Evolutionary conservation across 2,888 invertebrate genomes (phyloP).

Genomic region (Heliconius aoede): DNA sequence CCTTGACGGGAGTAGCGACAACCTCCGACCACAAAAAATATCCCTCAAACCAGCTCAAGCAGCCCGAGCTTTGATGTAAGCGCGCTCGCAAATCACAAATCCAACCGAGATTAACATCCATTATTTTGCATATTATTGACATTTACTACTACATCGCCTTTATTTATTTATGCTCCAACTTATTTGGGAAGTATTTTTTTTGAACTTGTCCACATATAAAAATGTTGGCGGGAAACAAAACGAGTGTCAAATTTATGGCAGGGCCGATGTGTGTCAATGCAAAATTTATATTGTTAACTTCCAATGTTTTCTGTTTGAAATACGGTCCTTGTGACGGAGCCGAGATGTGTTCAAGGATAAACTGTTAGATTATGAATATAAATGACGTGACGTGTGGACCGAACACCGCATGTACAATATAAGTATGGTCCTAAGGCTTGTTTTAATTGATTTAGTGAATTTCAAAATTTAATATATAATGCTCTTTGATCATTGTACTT

Average conservation of each 20-base stretch:
- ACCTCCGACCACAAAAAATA: constrained; percentile 49
- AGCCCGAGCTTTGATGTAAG: constrained; percentile 56
- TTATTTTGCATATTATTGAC: constrained; percentile 84
- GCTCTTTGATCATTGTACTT: not conserved
- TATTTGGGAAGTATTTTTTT: constrained; percentile 83
- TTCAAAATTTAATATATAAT: not conserved
- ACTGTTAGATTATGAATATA: constrained; percentile 56
- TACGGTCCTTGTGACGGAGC: constrained; percentile 69
- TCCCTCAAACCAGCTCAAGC: constrained; percentile 47
- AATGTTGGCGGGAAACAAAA: constrained; percentile 80
- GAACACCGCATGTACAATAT: constrained; percentile 12
- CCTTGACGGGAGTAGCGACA: constrained; percentile 43
- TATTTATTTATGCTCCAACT: constrained; percentile 78
- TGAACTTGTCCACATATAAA: constrained; percentile 77
- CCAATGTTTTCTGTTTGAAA: constrained; percentile 65
- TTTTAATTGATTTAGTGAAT: not conserved
- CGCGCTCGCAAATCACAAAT: constrained; percentile 78
- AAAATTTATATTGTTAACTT: constrained; percentile 77
- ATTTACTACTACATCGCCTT: constrained; percentile 80
- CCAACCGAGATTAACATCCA: constrained; percentile 78
- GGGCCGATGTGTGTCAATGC: constrained; percentile 79
- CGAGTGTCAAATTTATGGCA: constrained; percentile 75
- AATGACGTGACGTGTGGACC: constrained; percentile 33
- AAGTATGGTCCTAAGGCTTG: not conserved
- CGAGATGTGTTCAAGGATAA: constrained; percentile 54